These are phyloP conservation scores for Buteo buteo DNA, from an alignment of 2,113 vertebrate species.

Conservation along the genomic window DNA sequence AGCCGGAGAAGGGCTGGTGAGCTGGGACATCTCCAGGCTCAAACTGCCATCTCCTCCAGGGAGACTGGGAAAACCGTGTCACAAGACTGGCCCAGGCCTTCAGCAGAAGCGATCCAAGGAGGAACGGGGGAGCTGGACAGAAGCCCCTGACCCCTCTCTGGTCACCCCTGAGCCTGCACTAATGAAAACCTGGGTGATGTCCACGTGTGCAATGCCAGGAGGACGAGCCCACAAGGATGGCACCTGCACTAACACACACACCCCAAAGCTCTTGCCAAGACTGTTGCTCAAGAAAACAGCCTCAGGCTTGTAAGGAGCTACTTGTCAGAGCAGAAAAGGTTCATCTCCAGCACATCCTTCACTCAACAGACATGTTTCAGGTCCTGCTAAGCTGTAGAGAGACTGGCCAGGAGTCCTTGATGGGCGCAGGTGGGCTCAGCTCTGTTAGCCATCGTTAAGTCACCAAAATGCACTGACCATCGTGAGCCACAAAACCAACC, in stretches of 20 bases:
- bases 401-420: not conserved
- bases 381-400: not conserved
- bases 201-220: not conserved
- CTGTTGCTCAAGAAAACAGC: not conserved
- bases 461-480: not conserved
- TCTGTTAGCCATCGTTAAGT: not conserved
- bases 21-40: not conserved
- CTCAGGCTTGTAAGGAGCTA: not conserved
- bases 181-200: not conserved
- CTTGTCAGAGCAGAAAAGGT: not conserved
- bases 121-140: not conserved
- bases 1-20: not conserved
- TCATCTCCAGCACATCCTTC: not conserved
- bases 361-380: not conserved
- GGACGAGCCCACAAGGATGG: not conserved
- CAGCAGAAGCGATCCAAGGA: fast-evolving
- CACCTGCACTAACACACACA: not conserved
- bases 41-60: not conserved
- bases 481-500: not conserved
- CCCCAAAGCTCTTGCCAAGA: fast-evolving
- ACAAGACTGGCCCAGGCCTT: not conserved
- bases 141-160: not conserved
- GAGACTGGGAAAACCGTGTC: not conserved
- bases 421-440: not conserved
- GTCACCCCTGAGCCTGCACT: not conserved